phyloP scores from a whole-genome alignment of 2,797 vertebrate species.

The Novumbra hubbsi region DNA sequence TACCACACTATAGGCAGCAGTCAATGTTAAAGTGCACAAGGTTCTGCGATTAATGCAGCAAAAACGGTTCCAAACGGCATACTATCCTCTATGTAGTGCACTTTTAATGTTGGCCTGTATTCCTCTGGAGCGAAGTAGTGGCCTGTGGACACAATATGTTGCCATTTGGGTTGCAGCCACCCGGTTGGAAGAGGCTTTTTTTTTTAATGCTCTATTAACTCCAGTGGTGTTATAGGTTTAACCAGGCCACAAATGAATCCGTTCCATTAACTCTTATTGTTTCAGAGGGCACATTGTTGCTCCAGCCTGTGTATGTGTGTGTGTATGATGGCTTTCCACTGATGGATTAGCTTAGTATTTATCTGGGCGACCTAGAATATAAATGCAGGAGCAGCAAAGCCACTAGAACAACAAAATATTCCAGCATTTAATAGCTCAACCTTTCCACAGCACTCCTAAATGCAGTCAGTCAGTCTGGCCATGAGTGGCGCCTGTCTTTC shows the following conservation, averaged over 20 bases:
- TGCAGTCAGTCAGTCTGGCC: too few species aligned
- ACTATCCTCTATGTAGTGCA: not conserved
- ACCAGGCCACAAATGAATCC: not conserved
- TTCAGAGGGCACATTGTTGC: constrained; percentile 17
- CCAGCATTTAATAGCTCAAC: too few species aligned
- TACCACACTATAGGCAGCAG: not conserved
- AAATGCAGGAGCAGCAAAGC: too few species aligned
- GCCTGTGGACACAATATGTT: not conserved
- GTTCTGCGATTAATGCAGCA: not conserved
- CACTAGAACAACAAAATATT: too few species aligned
- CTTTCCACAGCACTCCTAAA: too few species aligned
- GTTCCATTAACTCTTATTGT: constrained; percentile 8
- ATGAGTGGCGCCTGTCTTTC: not conserved
- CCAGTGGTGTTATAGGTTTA: not conserved
- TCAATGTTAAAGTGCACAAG: not conserved
- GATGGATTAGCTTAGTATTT: too few species aligned
- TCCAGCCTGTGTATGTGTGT: not conserved
- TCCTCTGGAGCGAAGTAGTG: not conserved
- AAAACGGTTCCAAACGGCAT: not conserved
- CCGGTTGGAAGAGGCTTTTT: not conserved
- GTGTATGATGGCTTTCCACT: not conserved
- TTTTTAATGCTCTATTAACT: not conserved
- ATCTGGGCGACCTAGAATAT: not conserved
- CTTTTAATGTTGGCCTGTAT: not conserved
- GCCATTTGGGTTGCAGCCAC: not conserved